A percentile compares a stretch with the other conserved stretches of the same genome.
These are phyloP conservation scores for Forbesichthys papilliferus DNA, from an alignment of 2,113 vertebrate genomes.

Conservation along the genomic window DNA sequence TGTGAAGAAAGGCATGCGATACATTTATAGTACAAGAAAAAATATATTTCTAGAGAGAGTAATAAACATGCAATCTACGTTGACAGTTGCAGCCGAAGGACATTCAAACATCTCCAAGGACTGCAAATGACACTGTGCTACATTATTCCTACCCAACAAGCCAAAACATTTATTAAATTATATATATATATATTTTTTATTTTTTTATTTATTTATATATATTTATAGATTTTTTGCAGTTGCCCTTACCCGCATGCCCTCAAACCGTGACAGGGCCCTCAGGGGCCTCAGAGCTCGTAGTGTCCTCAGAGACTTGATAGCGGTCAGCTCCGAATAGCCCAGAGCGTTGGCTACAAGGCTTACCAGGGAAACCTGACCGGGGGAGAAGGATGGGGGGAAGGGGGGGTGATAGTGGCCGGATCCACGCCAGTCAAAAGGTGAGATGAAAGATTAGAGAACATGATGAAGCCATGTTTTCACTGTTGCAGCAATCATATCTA, in stretches of 20 bases:
- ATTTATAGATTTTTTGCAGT: background rate
- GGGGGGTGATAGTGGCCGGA: constrained; percentile 8
- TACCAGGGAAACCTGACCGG: constrained; percentile 89
- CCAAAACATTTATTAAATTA: background rate
- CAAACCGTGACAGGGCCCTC: constrained; percentile 95
- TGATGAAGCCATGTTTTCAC: background rate
- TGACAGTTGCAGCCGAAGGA: background rate
- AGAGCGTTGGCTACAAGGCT: constrained; percentile 93
- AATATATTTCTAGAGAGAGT: constrained; percentile 17
- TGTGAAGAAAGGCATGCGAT: constrained; percentile 66
- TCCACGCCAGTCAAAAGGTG: background rate
- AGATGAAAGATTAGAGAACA: background rate
- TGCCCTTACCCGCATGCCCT: constrained; percentile 97
- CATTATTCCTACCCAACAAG: background rate
- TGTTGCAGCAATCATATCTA: too few relatives aligned
- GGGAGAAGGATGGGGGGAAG: constrained; percentile 1
- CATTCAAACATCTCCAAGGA: background rate
- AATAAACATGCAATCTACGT: constrained; percentile 38
- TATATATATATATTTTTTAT: background rate
- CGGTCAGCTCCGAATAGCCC: constrained; percentile 92
- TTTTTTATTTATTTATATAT: background rate
- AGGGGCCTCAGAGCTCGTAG: constrained; percentile 93
- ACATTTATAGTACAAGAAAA: constrained; percentile 36
- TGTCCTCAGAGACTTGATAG: constrained; percentile 96
- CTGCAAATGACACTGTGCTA: too few relatives aligned